These are phyloP conservation scores for Carlito syrichta DNA, from an alignment of 2,113 vertebrate genomes.

Conservation along the genomic window DNA sequence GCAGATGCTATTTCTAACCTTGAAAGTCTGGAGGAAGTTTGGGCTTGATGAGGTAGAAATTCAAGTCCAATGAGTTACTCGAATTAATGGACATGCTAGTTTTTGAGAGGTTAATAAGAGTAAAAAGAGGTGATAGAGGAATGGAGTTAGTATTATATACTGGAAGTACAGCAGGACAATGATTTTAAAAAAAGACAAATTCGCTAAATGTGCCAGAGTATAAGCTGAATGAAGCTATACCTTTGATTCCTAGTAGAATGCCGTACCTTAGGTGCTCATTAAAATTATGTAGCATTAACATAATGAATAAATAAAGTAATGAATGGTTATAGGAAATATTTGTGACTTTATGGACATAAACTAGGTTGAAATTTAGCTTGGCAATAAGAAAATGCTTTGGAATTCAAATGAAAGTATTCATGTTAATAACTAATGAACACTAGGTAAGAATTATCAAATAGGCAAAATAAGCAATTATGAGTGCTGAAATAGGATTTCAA, in stretches of 20 bases:
- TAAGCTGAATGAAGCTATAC: background rate
- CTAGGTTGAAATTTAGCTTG: background rate
- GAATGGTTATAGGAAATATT: background rate
- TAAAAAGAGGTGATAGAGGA: background rate
- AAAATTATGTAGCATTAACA: background rate
- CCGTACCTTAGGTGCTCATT: background rate
- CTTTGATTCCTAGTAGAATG: background rate
- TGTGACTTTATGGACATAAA: background rate
- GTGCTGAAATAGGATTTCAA: background rate
- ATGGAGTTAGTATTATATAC: background rate
- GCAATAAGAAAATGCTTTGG: background rate
- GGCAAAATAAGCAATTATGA: background rate
- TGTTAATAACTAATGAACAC: background rate
- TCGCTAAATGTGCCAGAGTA: background rate
- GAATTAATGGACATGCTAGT: background rate
- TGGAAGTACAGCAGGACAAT: background rate
- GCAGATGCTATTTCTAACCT: background rate
- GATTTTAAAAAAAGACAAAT: background rate
- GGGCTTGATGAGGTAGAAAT: background rate
- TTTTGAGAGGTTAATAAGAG: background rate
- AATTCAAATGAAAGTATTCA: slow-evolving; percentile 6
- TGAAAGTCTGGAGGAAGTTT: slow-evolving; percentile 1
- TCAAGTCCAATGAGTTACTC: slow-evolving; percentile 14
- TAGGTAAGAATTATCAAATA: slow-evolving; percentile 24
- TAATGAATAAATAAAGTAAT: slow-evolving; percentile 12